Evolutionary conservation across 2,888 invertebrate species (phyloP).

Genomic region (Fragum fragum): DNA sequence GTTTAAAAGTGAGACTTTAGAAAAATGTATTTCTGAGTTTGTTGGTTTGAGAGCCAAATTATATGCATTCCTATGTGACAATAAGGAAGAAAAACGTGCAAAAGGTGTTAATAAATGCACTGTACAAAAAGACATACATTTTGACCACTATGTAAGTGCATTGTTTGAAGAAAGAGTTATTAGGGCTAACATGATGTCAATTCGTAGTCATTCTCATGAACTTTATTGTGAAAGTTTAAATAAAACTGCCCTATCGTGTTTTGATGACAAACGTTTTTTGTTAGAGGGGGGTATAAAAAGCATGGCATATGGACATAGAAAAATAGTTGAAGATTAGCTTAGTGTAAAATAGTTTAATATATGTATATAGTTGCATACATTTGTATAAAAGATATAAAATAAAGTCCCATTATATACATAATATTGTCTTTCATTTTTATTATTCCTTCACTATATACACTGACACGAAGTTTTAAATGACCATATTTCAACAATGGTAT

Average conservation of each 20-base stretch:
- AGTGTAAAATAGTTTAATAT: no score
- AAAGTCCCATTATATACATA: no score
- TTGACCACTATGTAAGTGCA: constrained; percentile 36
- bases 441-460: no score
- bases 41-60: constrained; percentile 29
- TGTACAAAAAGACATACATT: constrained; percentile 16
- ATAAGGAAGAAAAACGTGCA: constrained; percentile 26
- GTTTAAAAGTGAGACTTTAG: constrained; percentile 33
- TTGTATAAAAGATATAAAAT: no score
- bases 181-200: constrained; percentile 27
- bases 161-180: constrained; percentile 38
- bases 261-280: constrained; percentile 7
- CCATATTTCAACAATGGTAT: no score
- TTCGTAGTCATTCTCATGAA: constrained; percentile 53
- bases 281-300: background rate
- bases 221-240: constrained; percentile 30
- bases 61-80: constrained; percentile 36
- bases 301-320: constrained; percentile 4
- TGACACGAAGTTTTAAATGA: no score
- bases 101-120: constrained; percentile 22
- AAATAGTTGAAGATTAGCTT: background rate
- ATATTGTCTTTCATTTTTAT: no score
- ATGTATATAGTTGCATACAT: no score
- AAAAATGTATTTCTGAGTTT: constrained; percentile 37
- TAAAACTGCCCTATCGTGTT: background rate